A percentile compares a stretch with the other conserved stretches of the same genome.
Evolutionary conservation across 2,888 invertebrate species (phyloP).

Genomic region (Scaeva pyrastri): DNA sequence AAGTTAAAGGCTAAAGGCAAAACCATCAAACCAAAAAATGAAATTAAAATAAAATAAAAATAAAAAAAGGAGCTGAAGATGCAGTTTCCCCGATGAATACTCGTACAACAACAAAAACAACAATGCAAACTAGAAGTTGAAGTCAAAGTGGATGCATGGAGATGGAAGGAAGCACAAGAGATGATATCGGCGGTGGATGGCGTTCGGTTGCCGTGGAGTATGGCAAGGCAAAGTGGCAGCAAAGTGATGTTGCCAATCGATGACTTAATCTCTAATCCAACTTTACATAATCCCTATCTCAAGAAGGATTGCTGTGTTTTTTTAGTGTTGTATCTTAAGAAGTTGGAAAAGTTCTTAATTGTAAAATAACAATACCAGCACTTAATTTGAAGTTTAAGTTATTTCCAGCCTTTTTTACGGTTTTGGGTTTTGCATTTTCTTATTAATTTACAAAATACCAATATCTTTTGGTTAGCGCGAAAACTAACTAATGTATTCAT

Average conservation of each 20-base stretch:
- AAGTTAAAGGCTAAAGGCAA: conserved; percentile 25
- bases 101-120: neutral
- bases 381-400: neutral
- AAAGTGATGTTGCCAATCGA: conserved; percentile 36
- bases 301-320: neutral
- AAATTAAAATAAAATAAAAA: neutral
- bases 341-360: neutral
- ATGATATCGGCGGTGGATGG: conserved; percentile 1
- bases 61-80: neutral
- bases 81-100: neutral
- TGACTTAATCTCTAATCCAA: conserved; percentile 32
- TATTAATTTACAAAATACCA: too few species aligned
- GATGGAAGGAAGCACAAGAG: conserved; percentile 16
- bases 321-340: neutral
- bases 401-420: neutral
- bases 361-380: conserved; percentile 11
- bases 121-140: conserved; percentile 5
- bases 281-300: conserved; percentile 29
- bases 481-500: too few species aligned
- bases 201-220: too few species aligned
- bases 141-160: neutral
- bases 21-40: conserved; percentile 11
- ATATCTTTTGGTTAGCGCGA: too few species aligned
- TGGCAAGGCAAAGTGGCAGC: conserved; percentile 7
- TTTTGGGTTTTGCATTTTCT: neutral